These are phyloP conservation scores for Myrmecobius fasciatus DNA, from an alignment of 2,113 vertebrate species.

Conservation along the genomic window DNA sequence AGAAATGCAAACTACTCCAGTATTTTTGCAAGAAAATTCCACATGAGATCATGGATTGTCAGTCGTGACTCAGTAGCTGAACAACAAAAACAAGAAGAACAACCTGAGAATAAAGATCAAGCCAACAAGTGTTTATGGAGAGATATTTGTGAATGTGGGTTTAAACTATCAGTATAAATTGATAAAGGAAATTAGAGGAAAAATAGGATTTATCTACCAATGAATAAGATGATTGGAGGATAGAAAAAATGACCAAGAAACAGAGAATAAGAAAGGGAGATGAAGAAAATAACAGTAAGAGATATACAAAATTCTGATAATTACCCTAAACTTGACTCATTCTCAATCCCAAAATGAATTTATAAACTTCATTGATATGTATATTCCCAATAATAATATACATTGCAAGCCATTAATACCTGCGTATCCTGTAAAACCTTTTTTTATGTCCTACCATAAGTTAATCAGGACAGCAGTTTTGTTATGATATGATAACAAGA, in stretches of 20 bases:
- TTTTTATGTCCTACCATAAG: background rate
- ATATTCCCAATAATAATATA: background rate
- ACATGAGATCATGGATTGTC: background rate
- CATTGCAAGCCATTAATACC: background rate
- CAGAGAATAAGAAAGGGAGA: background rate
- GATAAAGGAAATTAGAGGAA: background rate
- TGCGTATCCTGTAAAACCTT: background rate
- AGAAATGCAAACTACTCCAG: background rate
- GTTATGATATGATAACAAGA: background rate
- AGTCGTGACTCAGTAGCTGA: background rate
- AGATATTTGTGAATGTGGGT: background rate
- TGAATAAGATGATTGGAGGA: background rate
- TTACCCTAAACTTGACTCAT: background rate
- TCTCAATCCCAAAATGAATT: background rate
- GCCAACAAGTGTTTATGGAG: background rate
- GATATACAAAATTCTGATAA: background rate
- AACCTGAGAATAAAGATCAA: background rate
- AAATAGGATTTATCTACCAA: background rate
- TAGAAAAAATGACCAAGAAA: background rate
- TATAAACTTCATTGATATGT: background rate
- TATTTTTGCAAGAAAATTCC: background rate
- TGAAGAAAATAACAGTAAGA: background rate
- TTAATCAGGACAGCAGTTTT: background rate
- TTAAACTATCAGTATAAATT: background rate
- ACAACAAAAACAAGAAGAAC: background rate